Conservation (phyloP, 2,888 invertebrate species). For the Drosophila diplacantha region DNA sequence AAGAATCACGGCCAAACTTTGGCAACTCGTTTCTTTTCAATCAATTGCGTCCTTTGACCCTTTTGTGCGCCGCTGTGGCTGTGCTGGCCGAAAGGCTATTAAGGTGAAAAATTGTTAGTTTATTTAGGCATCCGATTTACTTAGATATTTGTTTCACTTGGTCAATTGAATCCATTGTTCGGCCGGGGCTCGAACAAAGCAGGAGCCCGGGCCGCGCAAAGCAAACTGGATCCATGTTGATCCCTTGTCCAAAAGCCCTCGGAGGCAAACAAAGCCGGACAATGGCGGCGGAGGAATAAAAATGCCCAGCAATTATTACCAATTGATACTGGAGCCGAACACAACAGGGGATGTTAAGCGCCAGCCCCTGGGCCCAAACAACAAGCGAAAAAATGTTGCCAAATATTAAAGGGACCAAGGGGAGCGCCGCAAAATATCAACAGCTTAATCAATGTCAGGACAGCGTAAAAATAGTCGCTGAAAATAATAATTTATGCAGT, state of each 20-base stretch:
- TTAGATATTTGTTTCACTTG: conserved; percentile 39
- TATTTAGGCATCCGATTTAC: conserved; percentile 38
- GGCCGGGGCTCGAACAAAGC: conserved; percentile 2
- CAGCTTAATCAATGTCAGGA: conserved; percentile 68
- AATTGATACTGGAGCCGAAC: conserved; percentile 47
- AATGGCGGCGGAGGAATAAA: conserved; percentile 32
- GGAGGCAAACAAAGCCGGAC: conserved; percentile 39
- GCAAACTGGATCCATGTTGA: conserved; percentile 24
- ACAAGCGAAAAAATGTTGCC: conserved; percentile 31
- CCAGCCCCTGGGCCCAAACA: conserved; percentile 7
- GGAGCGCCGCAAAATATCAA: conserved; percentile 43
- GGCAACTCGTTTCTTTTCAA: conserved; percentile 34
- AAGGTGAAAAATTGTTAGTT: conserved; percentile 42
- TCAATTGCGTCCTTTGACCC: conserved; percentile 30
- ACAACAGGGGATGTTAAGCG: conserved; percentile 11
- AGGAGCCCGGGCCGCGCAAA: conserved; percentile 16
- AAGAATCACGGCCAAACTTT: conserved; percentile 3
- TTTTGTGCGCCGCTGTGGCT: conserved; percentile 12
- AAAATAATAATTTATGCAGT: conserved; percentile 65
- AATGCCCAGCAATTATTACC: conserved; percentile 54
- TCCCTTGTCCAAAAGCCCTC: conserved; percentile 35
- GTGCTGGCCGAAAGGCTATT: conserved; percentile 21
- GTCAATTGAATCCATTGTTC: conserved; percentile 38
- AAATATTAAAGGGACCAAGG: conserved; percentile 33
- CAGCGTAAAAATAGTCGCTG: conserved; percentile 50